Conservation (phyloP, 2,113 vertebrate species). For the Arizona elegans region DNA sequence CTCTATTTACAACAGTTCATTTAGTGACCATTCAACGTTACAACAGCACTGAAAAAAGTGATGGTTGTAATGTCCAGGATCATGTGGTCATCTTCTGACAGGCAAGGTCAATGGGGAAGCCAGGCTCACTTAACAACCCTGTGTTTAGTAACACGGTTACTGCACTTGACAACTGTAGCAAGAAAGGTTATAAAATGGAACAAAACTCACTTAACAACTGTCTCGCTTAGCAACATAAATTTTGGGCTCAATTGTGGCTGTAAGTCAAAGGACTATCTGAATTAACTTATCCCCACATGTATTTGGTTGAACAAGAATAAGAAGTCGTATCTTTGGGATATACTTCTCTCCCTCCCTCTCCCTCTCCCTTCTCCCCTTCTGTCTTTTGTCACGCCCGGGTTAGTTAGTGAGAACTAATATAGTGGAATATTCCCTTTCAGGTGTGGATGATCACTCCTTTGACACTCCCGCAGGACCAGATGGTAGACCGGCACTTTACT, state of each 20-base stretch:
- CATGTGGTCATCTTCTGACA: too few relatives aligned
- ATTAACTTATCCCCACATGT: not conserved
- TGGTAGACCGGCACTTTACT: constrained; percentile 86
- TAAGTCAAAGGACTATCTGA: too few relatives aligned
- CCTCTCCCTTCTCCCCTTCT: not conserved
- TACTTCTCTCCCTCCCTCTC: not conserved
- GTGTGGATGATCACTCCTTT: constrained; percentile 77
- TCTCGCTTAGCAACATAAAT: too few relatives aligned
- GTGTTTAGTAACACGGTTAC: too few relatives aligned
- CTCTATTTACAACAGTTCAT: not conserved
- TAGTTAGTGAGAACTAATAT: constrained; percentile 3
- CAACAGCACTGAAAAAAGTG: not conserved
- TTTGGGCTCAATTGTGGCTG: too few relatives aligned
- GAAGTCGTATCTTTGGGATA: not conserved
- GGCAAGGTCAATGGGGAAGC: too few relatives aligned
- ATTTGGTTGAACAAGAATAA: not conserved
- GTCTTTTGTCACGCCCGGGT: not conserved
- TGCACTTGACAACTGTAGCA: too few relatives aligned
- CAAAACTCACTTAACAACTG: too few relatives aligned
- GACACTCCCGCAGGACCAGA: constrained; percentile 79
- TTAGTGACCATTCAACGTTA: not conserved
- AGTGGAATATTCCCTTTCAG: constrained; percentile 53
- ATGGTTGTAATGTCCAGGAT: too few relatives aligned
- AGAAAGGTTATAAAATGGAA: too few relatives aligned
- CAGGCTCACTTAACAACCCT: too few relatives aligned